Evolutionary conservation across 2,888 invertebrate species (phyloP).

Genomic region (Melinaea marsaeus): DNA sequence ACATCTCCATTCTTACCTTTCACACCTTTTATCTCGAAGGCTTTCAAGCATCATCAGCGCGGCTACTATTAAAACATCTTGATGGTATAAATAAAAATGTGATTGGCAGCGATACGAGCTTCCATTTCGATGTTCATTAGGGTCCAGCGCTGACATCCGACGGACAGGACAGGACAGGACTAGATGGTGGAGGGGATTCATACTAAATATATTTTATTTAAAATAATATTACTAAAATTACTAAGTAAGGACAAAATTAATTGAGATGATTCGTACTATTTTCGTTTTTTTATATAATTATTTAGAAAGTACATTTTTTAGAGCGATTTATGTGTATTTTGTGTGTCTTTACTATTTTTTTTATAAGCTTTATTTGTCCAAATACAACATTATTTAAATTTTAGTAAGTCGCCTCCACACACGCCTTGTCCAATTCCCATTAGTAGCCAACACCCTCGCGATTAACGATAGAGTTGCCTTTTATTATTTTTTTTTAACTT

Average conservation of each 20-base stretch:
- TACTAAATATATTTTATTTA: not conserved
- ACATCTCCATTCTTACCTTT: conserved; percentile 29
- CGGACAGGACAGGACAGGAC: conserved; percentile 39
- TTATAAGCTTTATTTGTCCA: too few species aligned
- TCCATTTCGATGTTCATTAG: conserved; percentile 76
- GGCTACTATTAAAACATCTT: conserved; percentile 63
- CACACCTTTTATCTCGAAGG: conserved; percentile 35
- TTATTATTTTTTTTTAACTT: conserved; percentile 66
- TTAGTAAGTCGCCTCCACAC: conserved; percentile 33
- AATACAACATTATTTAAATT: too few species aligned
- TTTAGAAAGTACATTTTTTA: too few species aligned
- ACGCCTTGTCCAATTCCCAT: conserved; percentile 51
- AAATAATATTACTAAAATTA: not conserved
- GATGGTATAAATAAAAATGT: conserved; percentile 63
- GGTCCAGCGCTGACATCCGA: conserved; percentile 48
- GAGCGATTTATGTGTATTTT: too few species aligned
- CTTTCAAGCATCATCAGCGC: conserved; percentile 45
- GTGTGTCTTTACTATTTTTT: too few species aligned
- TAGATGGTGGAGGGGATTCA: conserved; percentile 27
- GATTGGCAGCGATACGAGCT: conserved; percentile 75
- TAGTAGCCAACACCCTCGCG: conserved; percentile 71
- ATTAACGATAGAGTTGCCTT: conserved; percentile 67
- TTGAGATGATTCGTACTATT: too few species aligned
- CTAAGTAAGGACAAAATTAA: not conserved
- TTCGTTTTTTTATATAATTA: too few species aligned